Evolutionary conservation across 2,113 vertebrate species (phyloP).

Genomic region (Acinonyx jubatus): DNA sequence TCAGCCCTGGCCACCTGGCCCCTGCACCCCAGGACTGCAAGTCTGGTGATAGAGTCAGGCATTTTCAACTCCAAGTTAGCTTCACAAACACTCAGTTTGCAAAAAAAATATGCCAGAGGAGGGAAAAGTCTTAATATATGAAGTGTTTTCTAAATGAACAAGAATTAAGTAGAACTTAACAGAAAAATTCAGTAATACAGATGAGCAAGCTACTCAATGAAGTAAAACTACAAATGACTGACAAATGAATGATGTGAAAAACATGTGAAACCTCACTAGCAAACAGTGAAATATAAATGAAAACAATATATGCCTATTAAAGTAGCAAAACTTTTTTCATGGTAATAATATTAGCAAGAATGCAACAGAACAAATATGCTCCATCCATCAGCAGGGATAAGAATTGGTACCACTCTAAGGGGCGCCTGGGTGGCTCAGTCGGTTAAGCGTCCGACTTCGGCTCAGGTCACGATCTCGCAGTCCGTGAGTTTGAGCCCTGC

Average conservation of each 20-base stretch:
- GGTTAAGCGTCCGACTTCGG: too few relatives aligned
- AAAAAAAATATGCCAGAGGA: neutral
- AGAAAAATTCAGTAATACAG: neutral
- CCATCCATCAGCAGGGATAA: neutral
- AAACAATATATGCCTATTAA: slow-evolving; percentile 38
- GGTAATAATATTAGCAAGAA: neutral
- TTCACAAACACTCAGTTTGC: neutral
- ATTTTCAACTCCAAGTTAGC: neutral
- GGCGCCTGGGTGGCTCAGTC: too few relatives aligned
- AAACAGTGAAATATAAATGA: slow-evolving; percentile 35
- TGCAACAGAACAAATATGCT: neutral
- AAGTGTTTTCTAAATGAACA: neutral
- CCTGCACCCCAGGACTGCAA: neutral
- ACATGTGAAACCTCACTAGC: neutral
- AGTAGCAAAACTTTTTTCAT: neutral
- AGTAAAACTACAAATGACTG: slow-evolving; percentile 37
- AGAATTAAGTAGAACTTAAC: neutral
- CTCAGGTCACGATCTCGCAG: too few relatives aligned
- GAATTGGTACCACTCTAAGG: neutral
- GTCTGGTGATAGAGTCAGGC: neutral
- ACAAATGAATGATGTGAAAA: neutral
- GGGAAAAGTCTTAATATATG: neutral
- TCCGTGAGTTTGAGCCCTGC: too few relatives aligned
- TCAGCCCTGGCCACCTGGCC: neutral
- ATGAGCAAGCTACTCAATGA: neutral